Base-by-base conservation (phyloP, 2,888 invertebrate genomes). In the Drosophila meridionalis region DNA sequence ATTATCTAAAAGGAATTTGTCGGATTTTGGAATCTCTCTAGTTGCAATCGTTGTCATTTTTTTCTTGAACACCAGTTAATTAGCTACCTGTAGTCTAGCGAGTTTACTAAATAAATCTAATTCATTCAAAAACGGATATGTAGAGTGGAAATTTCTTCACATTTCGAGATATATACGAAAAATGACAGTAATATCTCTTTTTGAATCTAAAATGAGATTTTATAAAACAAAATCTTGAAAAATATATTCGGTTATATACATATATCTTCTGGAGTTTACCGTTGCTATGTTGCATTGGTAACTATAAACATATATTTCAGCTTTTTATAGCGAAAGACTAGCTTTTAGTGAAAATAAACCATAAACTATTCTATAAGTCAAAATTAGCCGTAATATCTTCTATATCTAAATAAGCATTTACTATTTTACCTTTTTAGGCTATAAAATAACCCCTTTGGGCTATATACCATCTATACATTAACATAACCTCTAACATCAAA, bases 41-140 rank as follows among this genome's bases (percentile, higher is more conserved):
- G 71, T 28, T 79, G 76, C 80, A 88, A 83, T 75, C 70, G 87
- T 89, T 83, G 77, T 60, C 42, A 40, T 69, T 69, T 78, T 83
- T 36, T 59, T 76, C 79, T 61, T 63, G 48, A 76, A 84, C 83
- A 83, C 83, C 82, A 87, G 84, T 83, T 85, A 69, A 66, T 42
- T 62, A 58, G 64, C 45, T 62, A 58, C 67, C 69, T 48, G 59
- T 76, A 75, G 64, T 69, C 59, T 30, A 70, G 62, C 74, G 53
- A 76, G 52, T 58, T 71, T 36, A 62, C 43, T 55, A 57, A 76
- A 78, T 78, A 77, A 57, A 77, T 64, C 48, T 3, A 55, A 30
- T 36, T 62, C 14, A 26, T 30, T 30, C 56, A 40, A 40, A 40
- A n/a, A 30, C 12, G 9, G 8, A 4, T 14, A 12, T 26, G 12